Evolutionary conservation across 2,113 vertebrate species (phyloP), one percentile per base, ranked within the genome.

Genomic region (Cygnus atratus): DNA sequence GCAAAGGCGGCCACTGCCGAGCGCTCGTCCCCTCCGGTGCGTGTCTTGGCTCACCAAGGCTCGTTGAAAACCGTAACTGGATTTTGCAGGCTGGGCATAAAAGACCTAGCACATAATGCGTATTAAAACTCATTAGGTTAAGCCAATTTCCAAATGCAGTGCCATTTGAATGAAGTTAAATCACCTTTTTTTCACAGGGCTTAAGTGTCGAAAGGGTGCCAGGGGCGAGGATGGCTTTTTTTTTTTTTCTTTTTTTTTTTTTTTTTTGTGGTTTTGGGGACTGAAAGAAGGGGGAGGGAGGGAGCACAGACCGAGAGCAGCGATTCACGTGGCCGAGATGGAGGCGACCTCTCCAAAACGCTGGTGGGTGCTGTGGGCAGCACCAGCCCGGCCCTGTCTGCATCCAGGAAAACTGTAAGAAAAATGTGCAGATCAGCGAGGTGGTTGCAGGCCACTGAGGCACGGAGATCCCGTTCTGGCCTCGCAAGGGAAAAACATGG

Each of bases 11-110:
- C 52, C 15, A 13, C 50, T 52, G 52, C 26, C 26, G 52, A 58
- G 33, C 2, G 0, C 1, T 4, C 37, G 24, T 65, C 62, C 90
- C 57, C 39, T 62, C 52, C 10, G 2, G 83, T 50, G 65, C 70
- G 3, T 2, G 2, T 67, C 85, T 88, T 50, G 0, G 79, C 90
- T 71, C 11, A 2, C 70, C 10, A 68, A 89, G 39, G 14, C 89
- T 15, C 29, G 7, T 1, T 85, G 70, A 83, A 87, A 96, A 65
- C 66, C 35, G 0, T 44, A 50, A 62, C 62, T 43, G 96, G 93
- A 77, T 93, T 93, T 70, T 87, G 84, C 91, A 92, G 84, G 3
- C 74, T 3, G 84, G 89, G 71, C 87, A 70, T 18, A 81, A 95
- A 89, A 65, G 25, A 62, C 82, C 70, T 31, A 4, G 39, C 54